Conservation (phyloP, 2,797 vertebrate genomes). For the Apodemus agrarius region DNA sequence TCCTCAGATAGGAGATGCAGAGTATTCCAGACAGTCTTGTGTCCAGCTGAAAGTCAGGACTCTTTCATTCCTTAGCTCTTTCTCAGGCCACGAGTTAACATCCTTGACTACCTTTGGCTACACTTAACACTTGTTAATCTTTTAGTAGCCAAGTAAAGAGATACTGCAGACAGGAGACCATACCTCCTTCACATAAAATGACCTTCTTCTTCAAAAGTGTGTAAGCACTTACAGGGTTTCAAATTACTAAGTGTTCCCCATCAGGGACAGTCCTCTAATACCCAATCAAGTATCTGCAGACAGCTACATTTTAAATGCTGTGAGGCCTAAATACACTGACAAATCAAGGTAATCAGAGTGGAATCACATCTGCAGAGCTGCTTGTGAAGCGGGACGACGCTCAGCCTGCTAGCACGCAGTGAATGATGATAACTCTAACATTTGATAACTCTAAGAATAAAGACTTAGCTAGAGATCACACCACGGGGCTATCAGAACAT, state of each 20-base stretch:
- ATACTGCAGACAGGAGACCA: background rate
- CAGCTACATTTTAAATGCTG: conserved; percentile 19
- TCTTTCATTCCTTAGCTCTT: conserved; percentile 12
- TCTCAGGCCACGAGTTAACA: background rate
- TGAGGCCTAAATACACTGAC: conserved; percentile 23
- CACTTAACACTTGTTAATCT: background rate
- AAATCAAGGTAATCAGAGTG: conserved; percentile 60
- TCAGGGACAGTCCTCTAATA: conserved; percentile 26
- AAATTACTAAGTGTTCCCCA: conserved; percentile 8
- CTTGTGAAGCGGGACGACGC: background rate
- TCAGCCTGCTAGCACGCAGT: background rate
- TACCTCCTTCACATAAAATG: conserved; percentile 3
- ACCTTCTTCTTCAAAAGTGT: conserved; percentile 44
- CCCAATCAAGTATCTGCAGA: conserved; percentile 20
- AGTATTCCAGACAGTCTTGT: background rate
- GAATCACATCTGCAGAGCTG: conserved; percentile 49
- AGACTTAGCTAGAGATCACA: background rate
- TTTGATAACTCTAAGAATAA: conserved; percentile 8
- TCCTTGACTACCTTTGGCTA: background rate
- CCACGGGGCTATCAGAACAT: background rate
- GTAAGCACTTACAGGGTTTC: conserved; percentile 24
- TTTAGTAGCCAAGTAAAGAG: background rate
- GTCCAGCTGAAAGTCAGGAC: conserved; percentile 1
- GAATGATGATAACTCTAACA: conserved; percentile 43
- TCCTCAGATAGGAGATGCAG: background rate